Conservation (phyloP, 2,113 vertebrate species). For the Paralichthys olivaceus region DNA sequence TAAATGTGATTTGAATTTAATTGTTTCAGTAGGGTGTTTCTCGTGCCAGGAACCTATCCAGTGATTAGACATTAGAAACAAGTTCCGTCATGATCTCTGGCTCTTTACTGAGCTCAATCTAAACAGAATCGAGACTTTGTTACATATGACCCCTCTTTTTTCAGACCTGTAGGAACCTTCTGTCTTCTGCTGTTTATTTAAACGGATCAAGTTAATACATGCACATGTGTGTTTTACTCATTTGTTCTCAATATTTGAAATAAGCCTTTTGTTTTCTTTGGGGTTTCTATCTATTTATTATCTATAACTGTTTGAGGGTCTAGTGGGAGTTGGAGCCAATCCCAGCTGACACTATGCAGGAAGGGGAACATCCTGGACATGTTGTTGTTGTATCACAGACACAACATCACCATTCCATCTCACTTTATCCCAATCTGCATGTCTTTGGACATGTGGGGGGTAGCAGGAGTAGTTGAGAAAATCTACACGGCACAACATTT, state of each 20-base stretch:
- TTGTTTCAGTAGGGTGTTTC: background rate
- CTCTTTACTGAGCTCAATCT: constrained; percentile 6
- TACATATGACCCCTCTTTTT: constrained; percentile 27
- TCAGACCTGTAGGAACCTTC: background rate
- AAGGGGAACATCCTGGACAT: no score
- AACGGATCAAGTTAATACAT: constrained; percentile 15
- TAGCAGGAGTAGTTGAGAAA: no score
- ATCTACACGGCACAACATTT: no score
- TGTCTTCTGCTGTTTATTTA: constrained; percentile 49
- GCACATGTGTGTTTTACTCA: constrained; percentile 19
- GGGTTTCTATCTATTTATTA: background rate
- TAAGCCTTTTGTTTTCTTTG: background rate
- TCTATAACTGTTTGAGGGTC: background rate
- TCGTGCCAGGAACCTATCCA: background rate
- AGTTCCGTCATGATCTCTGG: constrained; percentile 4
- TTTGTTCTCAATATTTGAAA: constrained; percentile 8
- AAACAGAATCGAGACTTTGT: constrained; percentile 18
- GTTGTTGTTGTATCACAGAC: background rate
- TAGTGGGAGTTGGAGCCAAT: background rate
- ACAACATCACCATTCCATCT: no score
- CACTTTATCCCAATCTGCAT: no score
- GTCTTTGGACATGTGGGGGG: no score
- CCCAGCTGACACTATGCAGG: background rate
- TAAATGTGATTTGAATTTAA: background rate
- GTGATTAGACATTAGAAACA: background rate